phyloP scores from a whole-genome alignment of 2,888 invertebrate genomes.

The Ceriagrion tenellum region DNA sequence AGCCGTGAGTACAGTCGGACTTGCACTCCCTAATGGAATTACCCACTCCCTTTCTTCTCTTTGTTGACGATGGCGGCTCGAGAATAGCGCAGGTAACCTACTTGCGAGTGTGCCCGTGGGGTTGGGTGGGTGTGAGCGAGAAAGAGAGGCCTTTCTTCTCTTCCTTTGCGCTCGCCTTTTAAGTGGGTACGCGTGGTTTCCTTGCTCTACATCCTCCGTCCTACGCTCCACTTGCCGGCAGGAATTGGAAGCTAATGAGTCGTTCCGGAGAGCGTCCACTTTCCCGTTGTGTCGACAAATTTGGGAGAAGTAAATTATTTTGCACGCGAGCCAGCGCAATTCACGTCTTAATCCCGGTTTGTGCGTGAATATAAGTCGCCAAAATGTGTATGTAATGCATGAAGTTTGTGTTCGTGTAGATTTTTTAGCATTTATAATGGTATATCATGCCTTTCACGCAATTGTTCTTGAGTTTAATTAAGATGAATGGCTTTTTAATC shows the following conservation, averaged over 20 bases:
- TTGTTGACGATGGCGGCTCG: neutral
- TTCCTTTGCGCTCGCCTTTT: neutral
- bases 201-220: conserved; percentile 7
- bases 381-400: too few species aligned
- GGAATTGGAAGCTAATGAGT: neutral
- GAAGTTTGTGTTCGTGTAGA: too few species aligned
- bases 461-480: too few species aligned
- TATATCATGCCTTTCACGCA: too few species aligned
- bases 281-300: neutral
- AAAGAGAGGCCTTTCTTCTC: neutral
- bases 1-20: conserved; percentile 22
- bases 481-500: too few species aligned
- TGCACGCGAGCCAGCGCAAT: neutral
- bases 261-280: neutral
- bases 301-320: neutral
- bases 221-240: neutral
- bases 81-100: conserved; percentile 6
- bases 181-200: neutral
- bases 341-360: too few species aligned
- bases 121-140: neutral
- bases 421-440: too few species aligned
- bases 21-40: neutral
- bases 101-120: neutral
- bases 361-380: too few species aligned
- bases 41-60: neutral